Evolutionary conservation across 2,888 invertebrate species (phyloP).

Genomic region (Cerceris rybyensis): DNA sequence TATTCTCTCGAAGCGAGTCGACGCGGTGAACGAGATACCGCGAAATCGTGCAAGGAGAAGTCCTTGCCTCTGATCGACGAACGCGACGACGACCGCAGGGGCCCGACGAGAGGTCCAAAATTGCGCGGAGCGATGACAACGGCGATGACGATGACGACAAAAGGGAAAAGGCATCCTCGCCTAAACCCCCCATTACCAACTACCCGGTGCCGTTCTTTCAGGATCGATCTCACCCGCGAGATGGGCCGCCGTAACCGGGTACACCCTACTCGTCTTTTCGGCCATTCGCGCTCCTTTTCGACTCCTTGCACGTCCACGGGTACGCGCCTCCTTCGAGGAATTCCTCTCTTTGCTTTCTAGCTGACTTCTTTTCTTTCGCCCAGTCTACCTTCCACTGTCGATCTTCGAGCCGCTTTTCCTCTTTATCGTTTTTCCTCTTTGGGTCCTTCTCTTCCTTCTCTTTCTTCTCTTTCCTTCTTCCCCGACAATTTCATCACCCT

Average conservation of each 20-base stretch:
- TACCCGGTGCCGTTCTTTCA: conserved; percentile 71
- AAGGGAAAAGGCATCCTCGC: conserved; percentile 81
- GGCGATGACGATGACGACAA: conserved; percentile 76
- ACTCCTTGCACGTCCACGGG: conserved; percentile 47
- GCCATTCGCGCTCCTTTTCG: conserved; percentile 74
- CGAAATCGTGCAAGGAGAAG: neutral
- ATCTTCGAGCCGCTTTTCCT: conserved; percentile 3
- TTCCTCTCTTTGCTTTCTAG: neutral
- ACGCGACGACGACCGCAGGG: conserved; percentile 69
- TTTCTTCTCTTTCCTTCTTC: neutral
- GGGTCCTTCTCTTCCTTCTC: neutral
- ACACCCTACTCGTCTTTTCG: conserved; percentile 70
- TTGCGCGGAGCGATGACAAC: conserved; percentile 60
- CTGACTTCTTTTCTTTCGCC: conserved; percentile 10
- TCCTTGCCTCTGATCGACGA: conserved; percentile 28
- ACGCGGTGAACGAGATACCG: neutral
- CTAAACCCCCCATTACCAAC: conserved; percentile 81
- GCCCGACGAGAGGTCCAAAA: conserved; percentile 58
- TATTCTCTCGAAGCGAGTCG: neutral
- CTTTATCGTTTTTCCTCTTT: neutral
- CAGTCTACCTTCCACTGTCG: conserved; percentile 4
- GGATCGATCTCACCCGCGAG: conserved; percentile 71
- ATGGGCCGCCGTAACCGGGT: conserved; percentile 70
- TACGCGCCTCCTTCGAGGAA: conserved; percentile 33
- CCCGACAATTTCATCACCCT: conserved; percentile 1